A percentile compares a stretch with the other conserved stretches of the same genome.
Conservation (phyloP, 2,113 vertebrate species). For the Hypocryptadius cinnamomeus region DNA sequence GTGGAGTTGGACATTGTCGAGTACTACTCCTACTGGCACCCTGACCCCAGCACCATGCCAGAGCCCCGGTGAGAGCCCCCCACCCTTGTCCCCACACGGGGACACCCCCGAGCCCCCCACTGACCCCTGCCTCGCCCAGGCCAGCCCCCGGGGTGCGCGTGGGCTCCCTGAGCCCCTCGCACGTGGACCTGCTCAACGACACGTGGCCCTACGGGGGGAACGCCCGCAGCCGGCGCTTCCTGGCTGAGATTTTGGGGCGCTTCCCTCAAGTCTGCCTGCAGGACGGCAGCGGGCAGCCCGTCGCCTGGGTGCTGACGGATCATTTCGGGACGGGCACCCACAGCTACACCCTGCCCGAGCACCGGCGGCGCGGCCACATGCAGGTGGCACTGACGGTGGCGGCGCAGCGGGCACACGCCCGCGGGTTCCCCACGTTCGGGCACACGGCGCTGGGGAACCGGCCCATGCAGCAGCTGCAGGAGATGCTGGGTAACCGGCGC, state of each 20-base stretch:
- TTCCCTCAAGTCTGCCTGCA: not conserved
- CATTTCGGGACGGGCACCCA: not conserved
- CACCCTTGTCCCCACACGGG: fast-evolving
- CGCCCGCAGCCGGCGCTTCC: not conserved
- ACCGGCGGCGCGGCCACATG: not conserved
- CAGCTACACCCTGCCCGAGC: not conserved
- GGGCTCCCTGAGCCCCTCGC: not conserved
- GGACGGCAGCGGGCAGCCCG: not conserved
- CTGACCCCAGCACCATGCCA: not conserved
- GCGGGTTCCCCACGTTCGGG: not conserved
- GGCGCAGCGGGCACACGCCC: not conserved
- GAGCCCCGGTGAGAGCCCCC: not conserved
- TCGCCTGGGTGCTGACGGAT: not conserved
- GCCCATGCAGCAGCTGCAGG: slow-evolving; percentile 17
- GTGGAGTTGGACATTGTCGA: not conserved
- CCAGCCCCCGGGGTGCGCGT: not conserved
- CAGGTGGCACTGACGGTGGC: not conserved
- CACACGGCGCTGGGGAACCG: not conserved
- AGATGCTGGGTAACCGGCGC: not conserved
- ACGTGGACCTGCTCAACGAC: not conserved
- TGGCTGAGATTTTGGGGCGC: not conserved
- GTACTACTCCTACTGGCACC: slow-evolving; percentile 15
- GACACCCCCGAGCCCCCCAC: not conserved
- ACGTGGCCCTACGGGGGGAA: not conserved
- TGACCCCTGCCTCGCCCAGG: not conserved